Percentiles rank a stretch among this genome's conserved stretches.
These are phyloP conservation scores for Melinopterus prodromus DNA, from an alignment of 2,888 invertebrate species.

Conservation along the genomic window DNA sequence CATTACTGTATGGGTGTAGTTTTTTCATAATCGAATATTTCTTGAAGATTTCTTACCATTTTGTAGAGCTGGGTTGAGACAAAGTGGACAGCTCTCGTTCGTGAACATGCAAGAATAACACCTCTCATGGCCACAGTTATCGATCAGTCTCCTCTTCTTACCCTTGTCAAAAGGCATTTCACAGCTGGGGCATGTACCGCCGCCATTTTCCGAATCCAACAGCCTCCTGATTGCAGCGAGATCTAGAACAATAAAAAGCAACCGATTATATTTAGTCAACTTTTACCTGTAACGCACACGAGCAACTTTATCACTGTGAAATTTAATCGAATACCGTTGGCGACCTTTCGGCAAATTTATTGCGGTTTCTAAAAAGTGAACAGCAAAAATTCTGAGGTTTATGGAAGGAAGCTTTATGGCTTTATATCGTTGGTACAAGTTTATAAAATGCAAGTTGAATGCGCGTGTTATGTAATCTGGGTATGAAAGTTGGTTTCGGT, in stretches of 20 bases:
- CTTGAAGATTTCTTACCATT: conserved; percentile 37
- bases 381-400: neutral
- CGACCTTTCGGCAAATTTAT: neutral
- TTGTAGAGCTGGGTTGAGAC: conserved; percentile 59
- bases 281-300: neutral
- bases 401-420: neutral
- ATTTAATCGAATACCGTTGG: neutral
- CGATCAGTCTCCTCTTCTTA: conserved; percentile 93
- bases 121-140: conserved; percentile 94
- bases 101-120: conserved; percentile 96
- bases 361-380: neutral
- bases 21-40: too few relatives aligned
- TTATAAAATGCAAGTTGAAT: too few relatives aligned
- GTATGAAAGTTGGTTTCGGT: neutral
- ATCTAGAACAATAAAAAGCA: conserved; percentile 67
- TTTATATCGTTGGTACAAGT: neutral
- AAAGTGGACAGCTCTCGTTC: conserved; percentile 90
- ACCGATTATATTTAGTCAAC: neutral
- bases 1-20: too few relatives aligned
- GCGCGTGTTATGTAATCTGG: neutral
- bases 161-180: conserved; percentile 96
- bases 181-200: conserved; percentile 81
- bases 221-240: conserved; percentile 83
- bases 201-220: conserved; percentile 74
- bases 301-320: neutral